A percentile compares a stretch with the other conserved stretches of the same genome.
phyloP scores from a whole-genome alignment of 2,113 vertebrate genomes.

The Pongo pygmaeus region DNA sequence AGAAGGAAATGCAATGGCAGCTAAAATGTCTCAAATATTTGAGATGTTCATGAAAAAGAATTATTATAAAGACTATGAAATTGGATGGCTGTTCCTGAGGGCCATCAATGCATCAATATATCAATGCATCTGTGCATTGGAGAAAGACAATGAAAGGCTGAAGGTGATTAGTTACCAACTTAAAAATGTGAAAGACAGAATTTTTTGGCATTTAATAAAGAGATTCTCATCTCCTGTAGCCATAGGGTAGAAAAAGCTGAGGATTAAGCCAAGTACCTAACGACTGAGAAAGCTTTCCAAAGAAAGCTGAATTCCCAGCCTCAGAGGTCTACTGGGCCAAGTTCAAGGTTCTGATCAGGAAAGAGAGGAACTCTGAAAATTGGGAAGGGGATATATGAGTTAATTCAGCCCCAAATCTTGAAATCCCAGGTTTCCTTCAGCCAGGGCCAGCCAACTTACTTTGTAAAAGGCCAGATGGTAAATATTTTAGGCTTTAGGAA shows the following conservation, averaged over 20 bases:
- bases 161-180: not conserved
- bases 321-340: not conserved
- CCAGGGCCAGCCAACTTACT: not conserved
- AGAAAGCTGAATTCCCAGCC: not conserved
- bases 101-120: not conserved
- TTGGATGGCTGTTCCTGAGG: not conserved
- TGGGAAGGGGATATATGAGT: not conserved
- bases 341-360: not conserved
- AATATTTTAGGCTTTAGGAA: not conserved
- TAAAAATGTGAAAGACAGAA: not conserved
- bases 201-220: not conserved
- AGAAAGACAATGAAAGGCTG: not conserved
- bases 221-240: not conserved
- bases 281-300: not conserved
- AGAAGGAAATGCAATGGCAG: not conserved
- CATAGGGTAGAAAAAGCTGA: not conserved
- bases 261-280: not conserved
- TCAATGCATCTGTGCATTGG: too few relatives aligned
- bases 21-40: not conserved
- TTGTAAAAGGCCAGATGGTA: not conserved
- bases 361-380: not conserved
- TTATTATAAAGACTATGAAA: not conserved
- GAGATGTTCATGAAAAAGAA: not conserved
- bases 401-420: not conserved
- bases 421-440: not conserved